These are phyloP conservation scores for Aphaenogaster rudis DNA, from an alignment of 1,140 invertebrate species.

Conservation along the genomic window DNA sequence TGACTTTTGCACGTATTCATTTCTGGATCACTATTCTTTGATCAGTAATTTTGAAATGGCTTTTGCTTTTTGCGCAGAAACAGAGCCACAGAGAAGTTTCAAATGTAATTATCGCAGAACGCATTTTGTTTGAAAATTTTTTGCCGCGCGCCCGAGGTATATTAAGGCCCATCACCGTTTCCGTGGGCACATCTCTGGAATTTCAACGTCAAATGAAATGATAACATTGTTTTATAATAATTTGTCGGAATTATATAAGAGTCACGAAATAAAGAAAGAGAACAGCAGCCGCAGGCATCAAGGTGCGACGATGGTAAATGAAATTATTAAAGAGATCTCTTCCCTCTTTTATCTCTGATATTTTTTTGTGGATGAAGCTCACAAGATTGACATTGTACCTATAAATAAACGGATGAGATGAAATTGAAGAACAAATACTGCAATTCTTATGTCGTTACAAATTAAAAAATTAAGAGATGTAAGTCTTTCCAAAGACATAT, in stretches of 20 bases:
- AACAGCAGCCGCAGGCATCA: conserved; percentile 26
- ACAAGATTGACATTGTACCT: neutral
- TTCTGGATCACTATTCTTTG: neutral
- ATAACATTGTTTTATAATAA: conserved; percentile 70
- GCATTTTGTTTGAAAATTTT: conserved; percentile 23
- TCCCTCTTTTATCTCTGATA: no score
- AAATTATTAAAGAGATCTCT: conserved; percentile 62
- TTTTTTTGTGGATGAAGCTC: neutral
- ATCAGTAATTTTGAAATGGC: conserved; percentile 18
- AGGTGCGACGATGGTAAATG: conserved; percentile 42
- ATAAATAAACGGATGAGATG: neutral
- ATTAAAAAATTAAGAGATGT: neutral
- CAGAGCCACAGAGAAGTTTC: conserved; percentile 8
- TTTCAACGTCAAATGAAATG: conserved; percentile 62
- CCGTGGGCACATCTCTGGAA: neutral
- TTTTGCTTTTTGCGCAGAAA: conserved; percentile 15
- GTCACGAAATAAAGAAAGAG: conserved; percentile 53
- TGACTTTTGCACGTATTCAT: neutral
- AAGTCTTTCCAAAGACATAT: neutral
- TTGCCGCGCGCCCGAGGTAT: neutral
- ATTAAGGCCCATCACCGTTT: neutral
- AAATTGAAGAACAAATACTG: neutral
- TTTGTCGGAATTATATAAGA: conserved; percentile 67
- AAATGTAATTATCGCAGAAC: conserved; percentile 49
- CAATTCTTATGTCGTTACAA: neutral